phyloP scores from a whole-genome alignment of 2,113 vertebrate genomes.

The Myotis davidii region DNA sequence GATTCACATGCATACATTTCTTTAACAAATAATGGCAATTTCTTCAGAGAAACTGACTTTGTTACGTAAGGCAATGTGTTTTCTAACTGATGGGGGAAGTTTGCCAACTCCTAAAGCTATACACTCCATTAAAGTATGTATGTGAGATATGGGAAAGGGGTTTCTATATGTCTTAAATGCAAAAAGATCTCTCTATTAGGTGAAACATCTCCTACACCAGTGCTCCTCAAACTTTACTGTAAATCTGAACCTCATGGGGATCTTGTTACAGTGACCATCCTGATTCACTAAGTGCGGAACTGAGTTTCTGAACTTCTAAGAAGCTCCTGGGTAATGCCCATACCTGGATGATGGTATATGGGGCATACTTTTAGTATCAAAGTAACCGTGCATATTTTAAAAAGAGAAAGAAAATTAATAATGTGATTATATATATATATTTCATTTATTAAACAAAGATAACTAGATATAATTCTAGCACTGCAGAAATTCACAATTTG shows the following conservation, averaged over 20 bases:
- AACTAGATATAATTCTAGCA: constrained; percentile 23
- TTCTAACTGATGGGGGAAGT: neutral
- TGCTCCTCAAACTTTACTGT: neutral
- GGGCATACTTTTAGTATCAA: neutral
- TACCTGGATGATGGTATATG: neutral
- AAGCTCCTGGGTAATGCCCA: neutral
- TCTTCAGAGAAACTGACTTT: constrained; percentile 24
- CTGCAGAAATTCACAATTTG: constrained; percentile 7
- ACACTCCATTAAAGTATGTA: neutral
- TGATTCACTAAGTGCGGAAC: neutral
- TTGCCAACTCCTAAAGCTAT: neutral
- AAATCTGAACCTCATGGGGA: neutral
- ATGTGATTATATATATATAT: neutral
- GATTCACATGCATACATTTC: constrained; percentile 4
- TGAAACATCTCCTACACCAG: neutral
- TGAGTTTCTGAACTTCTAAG: neutral
- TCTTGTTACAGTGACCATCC: constrained; percentile 18
- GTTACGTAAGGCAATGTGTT: neutral
- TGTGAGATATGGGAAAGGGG: neutral
- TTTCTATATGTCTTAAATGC: neutral
- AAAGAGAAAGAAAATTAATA: neutral
- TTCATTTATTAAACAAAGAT: constrained; percentile 52
- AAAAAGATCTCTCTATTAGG: neutral
- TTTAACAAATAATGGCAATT: constrained; percentile 24
- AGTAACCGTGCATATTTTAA: constrained; percentile 7